These are phyloP conservation scores for Laterallus jamaicensis DNA, from an alignment of 2,113 vertebrate species.

Conservation along the genomic window DNA sequence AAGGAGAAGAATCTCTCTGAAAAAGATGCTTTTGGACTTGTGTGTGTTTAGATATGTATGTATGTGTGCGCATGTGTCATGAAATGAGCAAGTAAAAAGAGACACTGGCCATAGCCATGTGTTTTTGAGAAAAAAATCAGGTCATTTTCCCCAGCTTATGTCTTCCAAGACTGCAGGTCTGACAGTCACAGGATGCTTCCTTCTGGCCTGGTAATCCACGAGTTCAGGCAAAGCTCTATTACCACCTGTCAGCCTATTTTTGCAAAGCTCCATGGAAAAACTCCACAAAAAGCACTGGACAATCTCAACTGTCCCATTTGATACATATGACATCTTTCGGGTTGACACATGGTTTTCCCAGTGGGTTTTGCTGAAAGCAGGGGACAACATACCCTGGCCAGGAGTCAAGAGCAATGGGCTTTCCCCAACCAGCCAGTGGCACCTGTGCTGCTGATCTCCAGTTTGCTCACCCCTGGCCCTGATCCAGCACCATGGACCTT, in stretches of 20 bases:
- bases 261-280: not conserved
- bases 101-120: not conserved
- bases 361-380: not conserved
- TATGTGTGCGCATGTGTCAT: rapidly evolving
- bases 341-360: not conserved
- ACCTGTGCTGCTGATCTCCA: not conserved
- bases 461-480: not conserved
- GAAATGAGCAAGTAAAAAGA: not conserved
- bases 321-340: not conserved
- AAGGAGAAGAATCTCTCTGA: not conserved
- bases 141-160: not conserved
- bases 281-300: not conserved
- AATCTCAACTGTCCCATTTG: not conserved
- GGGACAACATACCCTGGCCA: not conserved
- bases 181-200: not conserved
- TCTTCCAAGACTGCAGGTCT: not conserved
- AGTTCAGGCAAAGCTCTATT: not conserved
- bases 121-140: not conserved
- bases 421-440: not conserved
- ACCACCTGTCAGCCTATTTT: constrained; percentile 58
- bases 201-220: not conserved
- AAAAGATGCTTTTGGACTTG: not conserved
- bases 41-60: not conserved
- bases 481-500: not conserved
- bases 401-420: not conserved